These are phyloP conservation scores for Pangasius sanitwongsei DNA, from an alignment of 2,797 vertebrate species.

Conservation along the genomic window DNA sequence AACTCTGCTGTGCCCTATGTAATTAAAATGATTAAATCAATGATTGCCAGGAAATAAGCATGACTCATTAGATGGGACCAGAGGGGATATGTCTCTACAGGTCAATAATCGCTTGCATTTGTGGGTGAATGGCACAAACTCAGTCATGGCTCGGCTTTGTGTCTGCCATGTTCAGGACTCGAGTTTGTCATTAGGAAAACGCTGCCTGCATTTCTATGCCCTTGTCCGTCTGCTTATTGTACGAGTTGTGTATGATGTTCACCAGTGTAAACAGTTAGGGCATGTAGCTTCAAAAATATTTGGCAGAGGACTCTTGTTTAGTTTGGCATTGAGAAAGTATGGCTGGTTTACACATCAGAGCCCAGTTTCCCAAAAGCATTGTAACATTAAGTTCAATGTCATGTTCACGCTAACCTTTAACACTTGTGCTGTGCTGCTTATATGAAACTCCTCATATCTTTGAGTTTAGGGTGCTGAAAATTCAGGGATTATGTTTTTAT, in stretches of 20 bases:
- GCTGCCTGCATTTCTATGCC: neutral
- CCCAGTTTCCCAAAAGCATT: constrained; percentile 6
- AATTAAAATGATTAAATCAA: constrained; percentile 41
- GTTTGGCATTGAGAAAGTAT: constrained; percentile 27
- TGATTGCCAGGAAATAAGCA: constrained; percentile 18
- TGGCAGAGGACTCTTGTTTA: constrained; percentile 31
- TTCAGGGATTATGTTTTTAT: neutral
- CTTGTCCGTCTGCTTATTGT: constrained; percentile 26
- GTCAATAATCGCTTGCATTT: constrained; percentile 25
- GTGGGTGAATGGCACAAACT: neutral
- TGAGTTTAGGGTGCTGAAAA: neutral
- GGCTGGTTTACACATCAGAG: constrained; percentile 18
- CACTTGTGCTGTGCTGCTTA: neutral
- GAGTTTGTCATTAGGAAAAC: constrained; percentile 1
- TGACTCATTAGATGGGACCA: constrained; percentile 31
- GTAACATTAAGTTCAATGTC: neutral
- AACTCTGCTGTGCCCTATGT: neutral
- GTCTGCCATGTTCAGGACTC: neutral
- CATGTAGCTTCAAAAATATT: constrained; percentile 21
- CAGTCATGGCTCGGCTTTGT: neutral
- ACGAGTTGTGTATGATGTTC: constrained; percentile 21
- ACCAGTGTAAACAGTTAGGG: constrained; percentile 17
- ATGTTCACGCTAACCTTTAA: neutral
- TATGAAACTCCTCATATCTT: no score
- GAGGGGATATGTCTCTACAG: constrained; percentile 30